phyloP scores from a whole-genome alignment of 2,888 invertebrate species.

The Entomobrya proxima region DNA sequence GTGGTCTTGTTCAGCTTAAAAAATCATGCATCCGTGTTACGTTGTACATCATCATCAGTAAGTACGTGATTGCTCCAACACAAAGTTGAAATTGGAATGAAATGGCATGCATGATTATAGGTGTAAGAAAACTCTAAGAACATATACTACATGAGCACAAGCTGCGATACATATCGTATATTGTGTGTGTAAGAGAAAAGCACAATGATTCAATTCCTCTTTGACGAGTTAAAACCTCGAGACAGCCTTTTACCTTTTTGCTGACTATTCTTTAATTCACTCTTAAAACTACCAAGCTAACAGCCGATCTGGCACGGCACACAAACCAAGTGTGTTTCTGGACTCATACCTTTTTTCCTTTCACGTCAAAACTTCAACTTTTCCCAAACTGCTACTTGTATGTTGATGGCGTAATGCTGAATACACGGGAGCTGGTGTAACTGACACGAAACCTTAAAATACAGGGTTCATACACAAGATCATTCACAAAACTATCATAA shows the following conservation, averaged over 20 bases:
- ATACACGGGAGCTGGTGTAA: constrained; percentile 27
- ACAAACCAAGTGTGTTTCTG: neutral
- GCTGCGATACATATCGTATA: no score
- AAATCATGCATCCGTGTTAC: no score
- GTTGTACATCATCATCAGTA: no score
- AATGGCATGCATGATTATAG: no score
- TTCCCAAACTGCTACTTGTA: neutral
- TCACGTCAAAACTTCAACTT: constrained; percentile 35
- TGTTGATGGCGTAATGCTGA: neutral
- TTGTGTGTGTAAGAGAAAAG: neutral
- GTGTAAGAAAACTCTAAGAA: no score
- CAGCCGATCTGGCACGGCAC: no score
- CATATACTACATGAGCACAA: no score
- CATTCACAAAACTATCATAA: constrained; percentile 12
- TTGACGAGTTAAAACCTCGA: neutral
- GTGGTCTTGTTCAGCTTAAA: no score
- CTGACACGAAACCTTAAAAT: constrained; percentile 54
- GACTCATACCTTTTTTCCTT: neutral
- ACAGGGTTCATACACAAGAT: neutral
- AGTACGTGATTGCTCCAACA: no score
- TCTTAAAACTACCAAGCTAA: no score
- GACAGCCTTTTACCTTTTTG: neutral
- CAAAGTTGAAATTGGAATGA: no score
- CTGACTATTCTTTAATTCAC: neutral
- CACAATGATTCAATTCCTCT: neutral